These are phyloP conservation scores for Meloe dianella DNA, from an alignment of 2,888 invertebrate genomes.

Conservation along the genomic window DNA sequence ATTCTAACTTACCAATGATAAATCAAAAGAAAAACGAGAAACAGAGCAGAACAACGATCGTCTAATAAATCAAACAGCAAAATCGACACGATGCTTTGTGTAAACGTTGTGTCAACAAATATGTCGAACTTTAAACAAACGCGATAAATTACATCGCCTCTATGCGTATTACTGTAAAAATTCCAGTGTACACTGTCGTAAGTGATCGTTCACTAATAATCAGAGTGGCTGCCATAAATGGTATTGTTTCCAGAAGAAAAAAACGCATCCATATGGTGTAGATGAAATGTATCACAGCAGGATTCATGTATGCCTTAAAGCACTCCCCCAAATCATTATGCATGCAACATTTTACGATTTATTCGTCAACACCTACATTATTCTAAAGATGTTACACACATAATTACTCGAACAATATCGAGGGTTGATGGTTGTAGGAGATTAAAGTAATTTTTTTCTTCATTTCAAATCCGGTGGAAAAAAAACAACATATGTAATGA, in stretches of 20 bases:
- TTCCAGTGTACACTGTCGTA: too few species aligned
- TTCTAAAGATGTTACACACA: neutral
- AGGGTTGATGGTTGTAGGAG: neutral
- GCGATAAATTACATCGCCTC: neutral
- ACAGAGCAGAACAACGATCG: neutral
- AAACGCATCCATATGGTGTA: neutral
- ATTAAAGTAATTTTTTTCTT: neutral
- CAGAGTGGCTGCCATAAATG: too few species aligned
- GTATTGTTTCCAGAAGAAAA: too few species aligned
- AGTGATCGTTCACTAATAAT: too few species aligned
- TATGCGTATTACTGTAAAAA: neutral
- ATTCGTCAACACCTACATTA: neutral
- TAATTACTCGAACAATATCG: neutral
- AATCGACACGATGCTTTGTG: neutral
- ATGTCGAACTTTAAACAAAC: slow-evolving; percentile 1
- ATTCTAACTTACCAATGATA: neutral
- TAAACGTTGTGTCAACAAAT: slow-evolving; percentile 3
- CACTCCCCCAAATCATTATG: neutral
- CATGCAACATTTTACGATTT: slow-evolving; percentile 6
- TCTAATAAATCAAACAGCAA: neutral
- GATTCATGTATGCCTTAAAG: neutral
- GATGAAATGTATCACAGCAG: slow-evolving; percentile 1
- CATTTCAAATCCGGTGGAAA: neutral
- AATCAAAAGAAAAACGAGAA: neutral
- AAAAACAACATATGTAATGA: neutral